Conservation (phyloP, 2,113 vertebrate genomes). For the Brachyhypopomus gauderio region DNA sequence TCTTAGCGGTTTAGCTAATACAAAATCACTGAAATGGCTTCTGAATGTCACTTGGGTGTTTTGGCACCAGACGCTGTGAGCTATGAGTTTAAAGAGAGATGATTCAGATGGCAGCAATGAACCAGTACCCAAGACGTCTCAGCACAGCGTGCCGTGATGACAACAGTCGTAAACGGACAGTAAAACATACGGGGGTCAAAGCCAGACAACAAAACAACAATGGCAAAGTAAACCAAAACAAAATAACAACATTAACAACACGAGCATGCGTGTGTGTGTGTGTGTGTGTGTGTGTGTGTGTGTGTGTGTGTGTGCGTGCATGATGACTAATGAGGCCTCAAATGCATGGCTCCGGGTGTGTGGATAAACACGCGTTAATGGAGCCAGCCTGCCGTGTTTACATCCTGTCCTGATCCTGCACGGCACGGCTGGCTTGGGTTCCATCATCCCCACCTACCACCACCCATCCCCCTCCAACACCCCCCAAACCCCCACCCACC, state of each 20-base stretch:
- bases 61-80: neutral
- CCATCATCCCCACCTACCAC: neutral
- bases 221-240: neutral
- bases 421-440: too few species aligned
- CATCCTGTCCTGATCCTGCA: constrained; percentile 16
- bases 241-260: too few species aligned
- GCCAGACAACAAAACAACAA: too few species aligned
- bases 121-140: neutral
- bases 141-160: constrained; percentile 19
- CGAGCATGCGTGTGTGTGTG: neutral
- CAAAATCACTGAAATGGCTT: neutral
- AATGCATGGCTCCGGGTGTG: constrained; percentile 1
- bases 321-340: constrained; percentile 37
- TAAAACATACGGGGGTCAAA: constrained; percentile 17
- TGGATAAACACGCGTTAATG: constrained; percentile 39
- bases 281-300: neutral
- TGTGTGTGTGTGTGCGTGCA: neutral
- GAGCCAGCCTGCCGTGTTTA: constrained; percentile 39
- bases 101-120: constrained; percentile 4
- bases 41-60: neutral
- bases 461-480: too few species aligned
- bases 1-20: too few species aligned
- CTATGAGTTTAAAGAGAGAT: neutral
- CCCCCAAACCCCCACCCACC: too few species aligned
- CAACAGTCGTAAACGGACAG: neutral